Percentiles rank a stretch among this genome's conserved stretches.
Evolutionary conservation across 2,888 invertebrate species (phyloP).

Genomic region (Carterocephalus palaemon): DNA sequence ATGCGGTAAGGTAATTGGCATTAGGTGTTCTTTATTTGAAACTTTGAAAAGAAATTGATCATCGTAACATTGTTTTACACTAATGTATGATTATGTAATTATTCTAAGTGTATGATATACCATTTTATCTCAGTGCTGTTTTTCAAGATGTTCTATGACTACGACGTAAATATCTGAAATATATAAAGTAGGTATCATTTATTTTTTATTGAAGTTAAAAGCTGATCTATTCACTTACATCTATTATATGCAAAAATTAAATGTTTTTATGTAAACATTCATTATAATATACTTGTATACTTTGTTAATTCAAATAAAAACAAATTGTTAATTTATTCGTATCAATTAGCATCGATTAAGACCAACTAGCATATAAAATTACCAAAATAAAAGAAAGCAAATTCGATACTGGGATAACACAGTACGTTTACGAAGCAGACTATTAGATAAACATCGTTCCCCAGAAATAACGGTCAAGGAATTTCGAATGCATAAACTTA

Average conservation of each 20-base stretch:
- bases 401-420: constrained; percentile 63
- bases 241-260: no score
- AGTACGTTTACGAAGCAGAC: constrained; percentile 46
- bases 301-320: no score
- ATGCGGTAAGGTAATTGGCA: constrained; percentile 5
- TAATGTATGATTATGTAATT: not conserved
- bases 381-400: constrained; percentile 63
- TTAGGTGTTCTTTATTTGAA: not conserved
- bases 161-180: no score
- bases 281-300: no score
- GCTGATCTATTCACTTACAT: not conserved
- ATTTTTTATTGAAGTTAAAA: no score
- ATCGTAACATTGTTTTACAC: no score
- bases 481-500: constrained; percentile 54
- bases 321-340: no score
- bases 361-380: constrained; percentile 54
- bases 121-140: no score
- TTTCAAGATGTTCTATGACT: not conserved
- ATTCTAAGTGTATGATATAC: no score
- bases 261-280: no score
- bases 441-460: constrained; percentile 59
- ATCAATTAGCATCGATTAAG: constrained; percentile 51
- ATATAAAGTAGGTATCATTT: no score
- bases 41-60: no score
- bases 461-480: constrained; percentile 63